phyloP scores from a whole-genome alignment of 2,888 invertebrate species.

The Pasiphila rectangulata region DNA sequence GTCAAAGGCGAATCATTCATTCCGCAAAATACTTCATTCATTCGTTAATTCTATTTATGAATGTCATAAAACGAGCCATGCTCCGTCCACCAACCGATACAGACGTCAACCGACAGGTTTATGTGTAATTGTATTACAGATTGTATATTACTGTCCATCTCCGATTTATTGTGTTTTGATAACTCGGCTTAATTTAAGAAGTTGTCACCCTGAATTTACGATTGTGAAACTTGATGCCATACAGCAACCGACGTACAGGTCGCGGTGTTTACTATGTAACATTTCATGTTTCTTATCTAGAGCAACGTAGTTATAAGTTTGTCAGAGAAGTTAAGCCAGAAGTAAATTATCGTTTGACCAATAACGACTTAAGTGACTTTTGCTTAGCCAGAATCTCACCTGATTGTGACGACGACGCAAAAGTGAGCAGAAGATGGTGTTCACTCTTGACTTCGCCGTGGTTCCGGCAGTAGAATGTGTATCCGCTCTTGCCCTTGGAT shows the following conservation, averaged over 20 bases:
- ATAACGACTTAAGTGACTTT: no score
- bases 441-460: no score
- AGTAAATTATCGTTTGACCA: no score
- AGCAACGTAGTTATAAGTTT: no score
- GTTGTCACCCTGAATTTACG: constrained; percentile 21
- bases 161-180: constrained; percentile 40
- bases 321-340: no score
- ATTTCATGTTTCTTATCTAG: not conserved
- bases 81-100: constrained; percentile 38
- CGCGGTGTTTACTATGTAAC: constrained; percentile 1
- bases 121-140: constrained; percentile 42
- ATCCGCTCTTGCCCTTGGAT: no score
- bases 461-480: no score
- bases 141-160: constrained; percentile 33
- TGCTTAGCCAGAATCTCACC: no score
- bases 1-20: constrained; percentile 29
- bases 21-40: constrained; percentile 41
- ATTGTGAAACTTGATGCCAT: constrained; percentile 13
- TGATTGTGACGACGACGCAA: no score
- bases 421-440: no score
- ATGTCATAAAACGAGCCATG: constrained; percentile 48
- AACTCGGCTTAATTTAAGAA: constrained; percentile 23
- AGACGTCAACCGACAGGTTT: constrained; percentile 46
- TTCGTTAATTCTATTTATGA: constrained; percentile 58
- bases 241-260: constrained; percentile 11